Conservation (phyloP, 2,888 invertebrate species). For the Standfussiana lucernea region DNA sequence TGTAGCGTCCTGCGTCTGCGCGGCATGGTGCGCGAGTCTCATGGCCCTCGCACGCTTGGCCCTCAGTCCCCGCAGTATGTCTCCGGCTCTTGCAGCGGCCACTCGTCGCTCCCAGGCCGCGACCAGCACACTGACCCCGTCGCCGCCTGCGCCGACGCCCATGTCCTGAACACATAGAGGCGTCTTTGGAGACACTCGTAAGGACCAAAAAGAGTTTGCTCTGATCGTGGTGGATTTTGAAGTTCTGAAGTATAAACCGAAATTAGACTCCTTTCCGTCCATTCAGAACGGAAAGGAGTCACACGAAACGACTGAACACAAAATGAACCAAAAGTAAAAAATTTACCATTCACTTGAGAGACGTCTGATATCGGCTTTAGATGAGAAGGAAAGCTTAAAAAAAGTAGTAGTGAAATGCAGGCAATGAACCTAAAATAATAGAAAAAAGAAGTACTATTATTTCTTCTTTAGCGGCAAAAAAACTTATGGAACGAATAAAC, state of each 20-base stretch:
- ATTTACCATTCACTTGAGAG: background rate
- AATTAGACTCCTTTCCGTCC: background rate
- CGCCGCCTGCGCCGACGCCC: conserved; percentile 76
- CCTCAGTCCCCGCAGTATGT: conserved; percentile 91
- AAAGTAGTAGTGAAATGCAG: background rate
- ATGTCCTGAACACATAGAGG: conserved; percentile 77
- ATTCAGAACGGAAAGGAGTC: no score
- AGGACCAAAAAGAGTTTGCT: conserved; percentile 6
- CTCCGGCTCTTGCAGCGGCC: conserved; percentile 91
- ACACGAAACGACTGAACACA: background rate
- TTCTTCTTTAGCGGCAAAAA: background rate
- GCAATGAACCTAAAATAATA: background rate
- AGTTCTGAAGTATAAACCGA: background rate
- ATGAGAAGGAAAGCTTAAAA: background rate
- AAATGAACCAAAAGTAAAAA: background rate
- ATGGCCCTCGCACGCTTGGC: conserved; percentile 90
- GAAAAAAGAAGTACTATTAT: no score
- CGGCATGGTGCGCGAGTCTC: conserved; percentile 88
- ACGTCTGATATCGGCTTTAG: conserved; percentile 2
- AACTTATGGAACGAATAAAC: background rate
- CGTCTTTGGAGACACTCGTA: conserved; percentile 34
- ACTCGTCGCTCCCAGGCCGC: conserved; percentile 93
- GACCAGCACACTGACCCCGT: conserved; percentile 91
- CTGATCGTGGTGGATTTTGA: background rate
- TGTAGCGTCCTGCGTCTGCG: conserved; percentile 87